Base-by-base conservation (phyloP, 2,113 vertebrate species). In the Maccullochella peelii region DNA sequence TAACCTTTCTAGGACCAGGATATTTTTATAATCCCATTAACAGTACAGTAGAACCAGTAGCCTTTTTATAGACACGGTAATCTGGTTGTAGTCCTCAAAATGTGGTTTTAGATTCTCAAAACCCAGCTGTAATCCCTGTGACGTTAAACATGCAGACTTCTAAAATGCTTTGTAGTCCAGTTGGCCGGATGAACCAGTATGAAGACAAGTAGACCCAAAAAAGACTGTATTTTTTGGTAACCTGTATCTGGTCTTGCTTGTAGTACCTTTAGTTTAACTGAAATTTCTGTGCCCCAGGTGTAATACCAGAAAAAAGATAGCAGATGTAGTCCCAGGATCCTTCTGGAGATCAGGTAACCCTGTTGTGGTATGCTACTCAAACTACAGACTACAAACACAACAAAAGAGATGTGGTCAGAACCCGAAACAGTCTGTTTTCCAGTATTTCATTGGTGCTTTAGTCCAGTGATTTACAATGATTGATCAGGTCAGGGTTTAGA, bases 341-440 rank as follows among this genome's bases (percentile, higher is more conserved):
- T 16, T 30, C 30, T 73, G 27, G 38, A 58, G 49, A 76, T 65
- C 72, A 80, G 50, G 44, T 63, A 21, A 73, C 9, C 21, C 68
- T 27, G 30, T 21, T 66, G 27, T 2, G 25, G 49, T 20, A 9
- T n/a, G 38, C 30, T 79, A 33, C 14, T 78, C 20, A 15, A 67
- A 44, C 16, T 20, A 33, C 8, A 15, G 38, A 38, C 30, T 4
- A 25, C 0, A 1, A 21, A 44, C n/a, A 21, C 38, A 18, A 10
- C 16, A 1, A 36, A n/a, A 14, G 33, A 40, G 33, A 50, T 7
- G 5, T 9, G 14, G 10, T 30, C 47, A 36, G 49, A 23, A 14
- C 40, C 25, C 12, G 15, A 20, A 44, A 3, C 55, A 25, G 40
- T 4, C 42, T 9, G 47, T 71, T 30, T 36, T 33, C 4, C 8